A percentile compares a stretch with the other conserved stretches of the same genome.
Evolutionary conservation across 1,140 invertebrate genomes (phyloP).

Genomic region (Mya arenaria): DNA sequence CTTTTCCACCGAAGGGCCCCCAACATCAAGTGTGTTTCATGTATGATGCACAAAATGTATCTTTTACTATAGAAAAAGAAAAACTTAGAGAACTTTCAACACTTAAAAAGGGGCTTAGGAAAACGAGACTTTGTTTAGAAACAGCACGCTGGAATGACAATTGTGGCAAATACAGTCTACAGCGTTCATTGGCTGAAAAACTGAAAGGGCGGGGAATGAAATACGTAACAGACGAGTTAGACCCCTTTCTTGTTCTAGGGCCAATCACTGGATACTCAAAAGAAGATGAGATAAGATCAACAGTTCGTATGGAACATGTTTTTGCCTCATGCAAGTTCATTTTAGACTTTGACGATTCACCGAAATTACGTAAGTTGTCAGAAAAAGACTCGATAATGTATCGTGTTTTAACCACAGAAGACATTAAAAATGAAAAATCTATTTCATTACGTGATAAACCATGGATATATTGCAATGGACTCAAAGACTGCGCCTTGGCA

Average conservation of each 20-base stretch:
- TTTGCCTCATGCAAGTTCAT: neutral
- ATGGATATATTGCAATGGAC: conserved; percentile 38
- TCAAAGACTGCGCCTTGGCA: neutral
- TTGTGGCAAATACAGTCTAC: no score
- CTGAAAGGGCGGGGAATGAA: conserved; percentile 15
- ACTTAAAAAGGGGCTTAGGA: neutral
- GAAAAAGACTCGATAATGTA: neutral
- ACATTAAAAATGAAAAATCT: neutral
- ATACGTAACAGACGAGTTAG: conserved; percentile 15
- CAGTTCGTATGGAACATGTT: neutral
- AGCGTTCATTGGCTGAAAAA: no score
- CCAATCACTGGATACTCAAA: neutral
- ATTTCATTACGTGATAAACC: neutral
- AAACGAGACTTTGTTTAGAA: neutral
- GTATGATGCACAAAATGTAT: neutral
- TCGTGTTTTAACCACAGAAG: conserved; percentile 4
- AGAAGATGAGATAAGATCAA: neutral
- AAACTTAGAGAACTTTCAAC: no score
- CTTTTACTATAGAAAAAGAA: neutral
- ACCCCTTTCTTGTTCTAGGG: conserved; percentile 7
- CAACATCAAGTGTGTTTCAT: neutral
- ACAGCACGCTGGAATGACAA: neutral
- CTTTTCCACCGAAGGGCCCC: conserved; percentile 20
- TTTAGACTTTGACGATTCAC: conserved; percentile 29
- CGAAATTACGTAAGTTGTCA: neutral